Evolutionary conservation across 2,797 vertebrate species (phyloP).

Genomic region (Enoplosus armatus): DNA sequence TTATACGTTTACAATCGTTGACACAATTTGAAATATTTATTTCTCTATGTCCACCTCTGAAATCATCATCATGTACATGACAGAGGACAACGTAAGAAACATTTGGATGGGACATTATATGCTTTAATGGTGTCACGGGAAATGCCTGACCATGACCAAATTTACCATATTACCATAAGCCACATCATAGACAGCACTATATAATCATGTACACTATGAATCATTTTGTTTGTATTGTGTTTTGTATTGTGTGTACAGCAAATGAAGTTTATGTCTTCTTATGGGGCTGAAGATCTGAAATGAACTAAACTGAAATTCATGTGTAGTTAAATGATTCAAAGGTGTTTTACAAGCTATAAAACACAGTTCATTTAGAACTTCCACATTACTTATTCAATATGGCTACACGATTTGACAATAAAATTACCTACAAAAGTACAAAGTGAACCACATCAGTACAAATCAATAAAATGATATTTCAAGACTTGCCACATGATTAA

Average conservation of each 20-base stretch:
- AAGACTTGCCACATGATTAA: constrained; percentile 10
- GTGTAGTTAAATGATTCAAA: neutral
- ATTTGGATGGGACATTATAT: too few relatives aligned
- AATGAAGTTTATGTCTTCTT: too few relatives aligned
- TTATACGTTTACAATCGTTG: neutral
- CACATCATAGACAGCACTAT: too few relatives aligned
- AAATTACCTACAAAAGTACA: neutral
- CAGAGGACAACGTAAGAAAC: neutral
- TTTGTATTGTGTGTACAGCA: too few relatives aligned
- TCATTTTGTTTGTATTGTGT: too few relatives aligned
- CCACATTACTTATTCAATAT: neutral
- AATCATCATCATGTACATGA: neutral
- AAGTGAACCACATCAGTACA: neutral
- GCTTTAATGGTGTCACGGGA: neutral
- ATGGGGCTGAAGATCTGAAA: too few relatives aligned
- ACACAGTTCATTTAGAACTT: neutral
- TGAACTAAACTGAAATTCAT: neutral
- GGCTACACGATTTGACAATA: neutral
- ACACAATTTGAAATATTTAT: neutral
- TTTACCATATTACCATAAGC: too few relatives aligned
- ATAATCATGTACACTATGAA: too few relatives aligned
- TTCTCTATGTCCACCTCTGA: neutral
- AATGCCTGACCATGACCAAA: too few relatives aligned
- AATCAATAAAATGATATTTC: constrained; percentile 34
- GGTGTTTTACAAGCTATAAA: neutral